Evolutionary conservation across 2,888 invertebrate genomes (phyloP).

Genomic region (Ormyrus nitidulus): DNA sequence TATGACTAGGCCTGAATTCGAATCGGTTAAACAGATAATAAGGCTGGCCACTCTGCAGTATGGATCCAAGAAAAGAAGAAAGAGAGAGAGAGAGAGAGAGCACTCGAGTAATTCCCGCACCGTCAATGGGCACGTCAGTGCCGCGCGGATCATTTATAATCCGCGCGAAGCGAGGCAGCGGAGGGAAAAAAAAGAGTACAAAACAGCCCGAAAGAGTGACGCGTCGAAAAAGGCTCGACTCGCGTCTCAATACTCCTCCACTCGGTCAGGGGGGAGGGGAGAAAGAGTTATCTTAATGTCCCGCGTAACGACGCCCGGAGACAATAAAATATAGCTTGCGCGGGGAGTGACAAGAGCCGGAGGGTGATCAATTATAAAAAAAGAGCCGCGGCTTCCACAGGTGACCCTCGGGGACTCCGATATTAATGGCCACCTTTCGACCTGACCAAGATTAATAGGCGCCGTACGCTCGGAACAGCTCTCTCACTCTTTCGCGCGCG

Average conservation of each 20-base stretch:
- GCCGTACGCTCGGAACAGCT: background rate
- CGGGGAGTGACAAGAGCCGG: conserved; percentile 63
- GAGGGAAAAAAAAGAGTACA: background rate
- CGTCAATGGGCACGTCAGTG: background rate
- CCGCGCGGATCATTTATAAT: conserved; percentile 13
- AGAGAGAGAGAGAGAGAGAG: no score
- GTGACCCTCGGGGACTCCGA: conserved; percentile 63
- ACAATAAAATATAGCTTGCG: conserved; percentile 66
- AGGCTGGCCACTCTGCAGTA: no score
- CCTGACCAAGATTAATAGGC: conserved; percentile 69
- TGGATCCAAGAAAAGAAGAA: no score
- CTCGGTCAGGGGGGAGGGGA: background rate
- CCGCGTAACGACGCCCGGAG: conserved; percentile 48
- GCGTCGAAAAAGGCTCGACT: conserved; percentile 7
- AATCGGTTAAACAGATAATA: no score
- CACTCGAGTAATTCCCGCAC: background rate
- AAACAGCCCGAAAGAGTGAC: background rate
- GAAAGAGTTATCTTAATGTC: conserved; percentile 25
- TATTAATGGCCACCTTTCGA: conserved; percentile 68
- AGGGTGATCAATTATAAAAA: conserved; percentile 68
- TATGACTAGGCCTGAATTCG: no score
- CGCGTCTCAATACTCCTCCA: background rate
- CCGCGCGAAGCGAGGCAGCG: background rate
- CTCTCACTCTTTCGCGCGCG: no score
- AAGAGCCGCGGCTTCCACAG: conserved; percentile 58